Evolutionary conservation across 2,888 invertebrate genomes (phyloP).

Genomic region (Cepaea hortensis): DNA sequence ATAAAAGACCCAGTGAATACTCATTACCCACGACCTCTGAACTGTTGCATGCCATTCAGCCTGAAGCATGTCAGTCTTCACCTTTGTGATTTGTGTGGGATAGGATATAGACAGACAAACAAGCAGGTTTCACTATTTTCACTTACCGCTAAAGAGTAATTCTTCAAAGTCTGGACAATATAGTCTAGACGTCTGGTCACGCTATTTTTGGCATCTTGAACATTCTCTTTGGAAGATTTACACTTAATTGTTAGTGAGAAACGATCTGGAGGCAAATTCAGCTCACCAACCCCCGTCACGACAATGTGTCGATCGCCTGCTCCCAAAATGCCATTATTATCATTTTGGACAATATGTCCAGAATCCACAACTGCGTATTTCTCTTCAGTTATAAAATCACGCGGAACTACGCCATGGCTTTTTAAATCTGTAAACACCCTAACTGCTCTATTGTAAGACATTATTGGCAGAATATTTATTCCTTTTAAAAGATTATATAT

Average conservation of each 20-base stretch:
- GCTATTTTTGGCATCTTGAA: slow-evolving; percentile 72
- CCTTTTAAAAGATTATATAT: too few species aligned
- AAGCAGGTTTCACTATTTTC: too few species aligned
- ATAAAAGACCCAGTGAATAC: too few species aligned
- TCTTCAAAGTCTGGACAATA: slow-evolving; percentile 69
- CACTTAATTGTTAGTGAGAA: slow-evolving; percentile 64
- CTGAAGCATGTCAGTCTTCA: too few species aligned
- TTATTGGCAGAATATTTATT: neutral
- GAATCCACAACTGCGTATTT: neutral
- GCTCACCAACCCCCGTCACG: slow-evolving; percentile 70
- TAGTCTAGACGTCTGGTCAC: slow-evolving; percentile 70
- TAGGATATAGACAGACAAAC: too few species aligned
- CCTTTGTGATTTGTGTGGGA: too few species aligned
- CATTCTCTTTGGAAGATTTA: slow-evolving; percentile 65
- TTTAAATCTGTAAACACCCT: slow-evolving; percentile 44
- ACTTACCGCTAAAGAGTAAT: slow-evolving; percentile 69
- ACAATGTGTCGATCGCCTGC: slow-evolving; percentile 60
- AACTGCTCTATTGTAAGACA: slow-evolving; percentile 42
- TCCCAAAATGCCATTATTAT: neutral
- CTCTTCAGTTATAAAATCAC: neutral
- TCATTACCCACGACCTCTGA: too few species aligned
- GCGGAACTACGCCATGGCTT: neutral
- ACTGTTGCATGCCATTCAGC: too few species aligned
- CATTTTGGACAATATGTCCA: neutral
- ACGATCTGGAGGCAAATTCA: slow-evolving; percentile 69